phyloP scores from a whole-genome alignment of 2,797 vertebrate species.

The Myotis findleyi region DNA sequence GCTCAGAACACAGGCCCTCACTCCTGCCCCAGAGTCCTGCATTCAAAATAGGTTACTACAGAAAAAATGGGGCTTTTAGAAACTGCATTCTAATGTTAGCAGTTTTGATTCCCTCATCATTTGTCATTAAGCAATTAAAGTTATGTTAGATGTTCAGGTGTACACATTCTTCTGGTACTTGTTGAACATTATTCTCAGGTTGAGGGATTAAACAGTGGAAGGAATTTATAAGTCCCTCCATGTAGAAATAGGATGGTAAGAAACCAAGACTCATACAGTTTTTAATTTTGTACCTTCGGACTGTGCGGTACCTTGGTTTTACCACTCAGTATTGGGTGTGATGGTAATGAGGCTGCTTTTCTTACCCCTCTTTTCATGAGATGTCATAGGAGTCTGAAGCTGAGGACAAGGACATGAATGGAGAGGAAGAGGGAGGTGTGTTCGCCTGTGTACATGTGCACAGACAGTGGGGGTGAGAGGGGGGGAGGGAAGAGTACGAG shows the following conservation, averaged over 20 bases:
- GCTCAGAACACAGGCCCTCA: neutral
- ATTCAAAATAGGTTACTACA: neutral
- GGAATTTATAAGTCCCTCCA: neutral
- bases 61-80: neutral
- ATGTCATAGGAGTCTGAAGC: neutral
- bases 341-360: neutral
- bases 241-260: neutral
- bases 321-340: neutral
- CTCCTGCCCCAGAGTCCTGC: neutral
- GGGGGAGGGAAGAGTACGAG: too few relatives aligned
- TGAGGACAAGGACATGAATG: neutral
- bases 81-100: neutral
- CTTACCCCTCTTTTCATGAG: neutral
- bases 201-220: neutral
- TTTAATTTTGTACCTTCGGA: neutral
- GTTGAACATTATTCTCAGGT: neutral
- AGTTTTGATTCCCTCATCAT: neutral
- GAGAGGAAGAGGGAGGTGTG: neutral
- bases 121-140: neutral
- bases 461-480: too few relatives aligned
- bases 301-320: neutral
- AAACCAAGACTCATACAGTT: neutral
- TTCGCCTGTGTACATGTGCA: fast-evolving
- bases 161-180: neutral
- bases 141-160: too few relatives aligned